Base-by-base conservation (phyloP, 2,113 vertebrate species). In the Mionectes macconnelli region DNA sequence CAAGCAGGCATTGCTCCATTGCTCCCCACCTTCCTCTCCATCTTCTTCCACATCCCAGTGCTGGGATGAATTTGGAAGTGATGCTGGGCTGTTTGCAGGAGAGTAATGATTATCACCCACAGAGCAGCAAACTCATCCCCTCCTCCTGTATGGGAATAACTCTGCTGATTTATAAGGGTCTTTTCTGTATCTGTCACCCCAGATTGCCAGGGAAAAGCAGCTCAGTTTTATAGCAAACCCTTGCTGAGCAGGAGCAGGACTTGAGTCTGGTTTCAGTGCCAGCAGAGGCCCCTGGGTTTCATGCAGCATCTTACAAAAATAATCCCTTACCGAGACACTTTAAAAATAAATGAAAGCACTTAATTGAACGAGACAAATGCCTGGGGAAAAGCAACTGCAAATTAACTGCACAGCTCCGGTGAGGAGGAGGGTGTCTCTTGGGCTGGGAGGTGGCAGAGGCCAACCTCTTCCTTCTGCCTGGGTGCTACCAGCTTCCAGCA, bases 321-420 rank as follows among this genome's bases (percentile, higher is more conserved):
- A 93, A 75, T 74, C 87, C 52, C 37, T 81, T 62, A 53, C 74
- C 0, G 1, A 78, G 68, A 49, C 0, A 0, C 84, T 81, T 86
- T 57, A 91, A 87, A 93, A 87, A 94, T 56, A 91, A 76, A 83
- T 86, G 68, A 83, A 95, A 91, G 50, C 28, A 31, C 69, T 78
- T 81, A 70, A 92, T 35, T 84, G 93, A 89, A 74, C 0, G 1
- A 91, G 89, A 63, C 5, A 8, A 35, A 45, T 53, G 66, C 49
- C 8, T 12, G 49, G 63, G 90, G 52, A 66, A 87, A 44, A 85
- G 75, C 40, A 60, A 39, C 53, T 72, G 62, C 69, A 52, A 74
- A 91, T 87, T 33, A 82, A 64, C 78, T 22, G 47, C 0, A 2
- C 1, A 9, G 63, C 30, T 75, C 33, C 0, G 1, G 9, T 19